phyloP scores from a whole-genome alignment of 2,113 vertebrate species.

The Cynopterus brachyotis region DNA sequence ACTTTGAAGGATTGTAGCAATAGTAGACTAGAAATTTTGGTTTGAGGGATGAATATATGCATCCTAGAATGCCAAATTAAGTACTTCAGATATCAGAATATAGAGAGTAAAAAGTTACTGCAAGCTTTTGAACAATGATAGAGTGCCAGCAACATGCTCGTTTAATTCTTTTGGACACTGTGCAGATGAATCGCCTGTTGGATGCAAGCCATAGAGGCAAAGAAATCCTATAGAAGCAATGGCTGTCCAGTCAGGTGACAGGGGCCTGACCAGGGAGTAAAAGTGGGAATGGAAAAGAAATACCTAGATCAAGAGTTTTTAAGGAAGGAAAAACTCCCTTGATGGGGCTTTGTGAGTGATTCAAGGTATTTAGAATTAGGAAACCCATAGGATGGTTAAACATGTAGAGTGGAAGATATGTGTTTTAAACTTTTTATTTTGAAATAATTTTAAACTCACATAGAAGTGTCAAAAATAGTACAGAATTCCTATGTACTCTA shows the following conservation, averaged over 20 bases:
- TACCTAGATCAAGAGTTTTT: not conserved
- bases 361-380: not conserved
- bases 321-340: not conserved
- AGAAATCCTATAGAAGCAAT: not conserved
- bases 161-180: not conserved
- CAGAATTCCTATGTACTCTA: not conserved
- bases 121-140: not conserved
- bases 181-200: not conserved
- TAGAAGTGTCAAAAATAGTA: not conserved
- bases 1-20: not conserved
- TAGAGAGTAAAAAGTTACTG: not conserved
- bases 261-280: not conserved
- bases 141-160: not conserved
- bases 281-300: not conserved
- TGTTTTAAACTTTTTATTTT: not conserved
- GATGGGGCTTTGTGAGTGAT: not conserved
- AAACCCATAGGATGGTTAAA: not conserved
- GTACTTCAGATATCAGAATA: not conserved
- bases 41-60: not conserved
- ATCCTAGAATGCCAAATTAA: not conserved
- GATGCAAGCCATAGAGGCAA: not conserved
- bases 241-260: not conserved
- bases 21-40: not conserved
- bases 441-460: not conserved
- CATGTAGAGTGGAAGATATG: not conserved